Base-by-base conservation (phyloP, 2,113 vertebrate genomes). In the Cyphomyrus discorhynchus region DNA sequence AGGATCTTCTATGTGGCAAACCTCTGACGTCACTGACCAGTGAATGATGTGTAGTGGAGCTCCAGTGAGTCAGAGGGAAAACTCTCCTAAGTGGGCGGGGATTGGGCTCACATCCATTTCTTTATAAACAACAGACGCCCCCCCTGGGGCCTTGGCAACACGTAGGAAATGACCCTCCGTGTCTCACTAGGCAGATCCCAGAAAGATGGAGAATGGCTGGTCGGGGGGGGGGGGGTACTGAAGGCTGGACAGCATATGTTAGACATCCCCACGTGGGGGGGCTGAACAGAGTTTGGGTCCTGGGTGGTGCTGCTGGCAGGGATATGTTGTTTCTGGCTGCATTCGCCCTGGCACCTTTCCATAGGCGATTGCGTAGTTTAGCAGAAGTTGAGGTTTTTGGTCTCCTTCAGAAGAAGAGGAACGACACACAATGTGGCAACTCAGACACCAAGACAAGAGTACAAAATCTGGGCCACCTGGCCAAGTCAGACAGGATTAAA, bases 231-330 rank as follows among this genome's bases (percentile, higher is more conserved):
- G 35, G 50, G 13, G 10, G n/a, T 1, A 11, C 5, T 45, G 17
- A 17, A 27, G 84, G 3, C 52, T 62, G 52, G 87, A 62, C 56
- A 88, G 46, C 88, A 89, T 62, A 58, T 89, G 88, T 53, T 83
- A 50, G 17, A 62, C 77, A 89, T 89, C 50, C 58, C 39, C 45
- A 17, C 15, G 27, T 27, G n/a, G 87, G 45, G 45, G 87, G 46
- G 58, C 39, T 70, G 62, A 45, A 13, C 17, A 15, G 62, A 47
- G 7, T 24, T 27, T 24, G 62, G 42, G 88, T 46, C 46, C 88
- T 35, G 58, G 58, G 42, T 27, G 39, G 24, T 3, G n/a, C 46
- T 15, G 52, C 52, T 62, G 87, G 39, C 13, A 50, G n/a, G 0
- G 35, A 9, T 66, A 27, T 39, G n/a, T 42, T 66, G 19, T 31